Evolutionary conservation across 92 coral and sea anemone genomes (phyloP).

Genomic region (Palythoa grandis): DNA sequence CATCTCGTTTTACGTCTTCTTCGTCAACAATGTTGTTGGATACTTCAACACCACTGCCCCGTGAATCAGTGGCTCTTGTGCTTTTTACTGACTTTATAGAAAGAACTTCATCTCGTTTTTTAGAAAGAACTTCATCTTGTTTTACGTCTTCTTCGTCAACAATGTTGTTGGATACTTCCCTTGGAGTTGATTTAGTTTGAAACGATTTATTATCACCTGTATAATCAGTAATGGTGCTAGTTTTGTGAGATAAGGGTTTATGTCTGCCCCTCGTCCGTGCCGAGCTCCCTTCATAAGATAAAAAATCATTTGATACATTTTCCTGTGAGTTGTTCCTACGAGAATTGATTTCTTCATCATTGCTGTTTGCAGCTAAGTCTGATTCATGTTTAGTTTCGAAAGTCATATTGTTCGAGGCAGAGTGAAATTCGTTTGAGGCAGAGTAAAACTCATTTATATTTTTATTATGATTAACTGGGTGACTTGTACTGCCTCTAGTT

Average conservation of each 20-base stretch:
- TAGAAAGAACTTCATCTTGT: background rate
- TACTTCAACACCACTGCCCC: background rate
- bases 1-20: too few species aligned
- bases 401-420: background rate
- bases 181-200: background rate
- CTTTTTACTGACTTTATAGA: background rate
- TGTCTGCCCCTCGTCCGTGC: constrained; percentile 14
- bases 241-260: background rate
- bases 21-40: background rate
- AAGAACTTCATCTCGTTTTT: background rate
- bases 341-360: background rate
- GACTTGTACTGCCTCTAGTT: constrained; percentile 3
- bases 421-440: background rate
- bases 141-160: background rate
- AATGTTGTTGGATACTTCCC: background rate
- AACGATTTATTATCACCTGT: background rate
- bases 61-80: background rate
- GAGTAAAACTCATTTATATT: background rate
- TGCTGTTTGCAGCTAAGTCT: background rate
- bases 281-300: background rate
- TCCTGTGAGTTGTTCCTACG: background rate
- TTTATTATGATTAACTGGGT: background rate
- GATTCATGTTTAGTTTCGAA: background rate
- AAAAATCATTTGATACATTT: background rate
- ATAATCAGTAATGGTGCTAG: background rate